phyloP scores from a whole-genome alignment of 2,113 vertebrate genomes.

The Forbesichthys agassizii region DNA sequence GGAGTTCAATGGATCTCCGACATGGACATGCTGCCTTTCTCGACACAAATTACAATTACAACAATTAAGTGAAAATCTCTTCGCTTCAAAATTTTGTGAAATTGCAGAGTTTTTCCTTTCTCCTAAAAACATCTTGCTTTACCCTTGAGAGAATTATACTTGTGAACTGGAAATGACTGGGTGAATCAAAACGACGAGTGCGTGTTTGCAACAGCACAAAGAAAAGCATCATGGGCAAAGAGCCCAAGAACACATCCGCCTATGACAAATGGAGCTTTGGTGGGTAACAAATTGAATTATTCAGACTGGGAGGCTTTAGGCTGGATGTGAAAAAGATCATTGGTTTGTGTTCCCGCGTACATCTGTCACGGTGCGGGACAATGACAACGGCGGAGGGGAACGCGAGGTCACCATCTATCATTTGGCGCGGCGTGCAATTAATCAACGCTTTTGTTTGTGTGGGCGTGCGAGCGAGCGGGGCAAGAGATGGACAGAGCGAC shows the following conservation, averaged over 20 bases:
- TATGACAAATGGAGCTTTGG: slow-evolving; percentile 64
- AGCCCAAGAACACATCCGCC: slow-evolving; percentile 45
- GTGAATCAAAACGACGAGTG: slow-evolving; percentile 37
- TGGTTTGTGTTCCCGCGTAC: slow-evolving; percentile 52
- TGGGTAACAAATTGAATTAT: slow-evolving; percentile 71
- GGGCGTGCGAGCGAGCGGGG: background rate
- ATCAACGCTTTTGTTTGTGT: slow-evolving; percentile 45
- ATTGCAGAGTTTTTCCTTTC: too few relatives aligned
- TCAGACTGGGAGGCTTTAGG: slow-evolving; percentile 52
- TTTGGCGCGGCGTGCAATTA: slow-evolving; percentile 24
- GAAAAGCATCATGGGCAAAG: slow-evolving; percentile 62
- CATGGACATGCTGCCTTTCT: background rate
- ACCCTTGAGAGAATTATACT: background rate
- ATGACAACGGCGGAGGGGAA: slow-evolving; percentile 58
- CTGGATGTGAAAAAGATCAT: slow-evolving; percentile 57
- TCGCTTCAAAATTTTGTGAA: too few relatives aligned
- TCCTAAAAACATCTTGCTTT: too few relatives aligned
- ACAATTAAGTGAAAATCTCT: background rate
- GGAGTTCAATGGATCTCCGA: background rate
- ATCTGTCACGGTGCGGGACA: slow-evolving; percentile 53
- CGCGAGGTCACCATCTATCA: slow-evolving; percentile 62
- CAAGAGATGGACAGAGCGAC: slow-evolving; percentile 1
- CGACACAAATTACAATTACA: background rate
- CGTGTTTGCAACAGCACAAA: slow-evolving; percentile 5
- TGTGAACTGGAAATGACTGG: background rate